These are phyloP conservation scores for Procambarus virginalis DNA, from an alignment of 1,140 invertebrate genomes.

Conservation along the genomic window DNA sequence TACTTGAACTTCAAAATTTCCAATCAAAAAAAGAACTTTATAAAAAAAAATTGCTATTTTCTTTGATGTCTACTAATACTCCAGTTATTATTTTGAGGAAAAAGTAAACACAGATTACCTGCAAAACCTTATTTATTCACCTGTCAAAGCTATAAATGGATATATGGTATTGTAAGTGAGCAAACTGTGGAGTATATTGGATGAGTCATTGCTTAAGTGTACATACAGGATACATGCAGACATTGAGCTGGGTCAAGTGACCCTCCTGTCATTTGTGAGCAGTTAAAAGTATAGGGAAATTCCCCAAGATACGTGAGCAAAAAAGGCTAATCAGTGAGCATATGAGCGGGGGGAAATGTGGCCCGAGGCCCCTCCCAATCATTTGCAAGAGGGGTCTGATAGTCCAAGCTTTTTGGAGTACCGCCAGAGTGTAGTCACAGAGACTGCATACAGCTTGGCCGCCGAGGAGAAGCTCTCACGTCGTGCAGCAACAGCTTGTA, in stretches of 20 bases:
- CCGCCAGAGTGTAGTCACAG: slow-evolving; percentile 70
- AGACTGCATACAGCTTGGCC: slow-evolving; percentile 70
- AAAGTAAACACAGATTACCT: slow-evolving; percentile 44
- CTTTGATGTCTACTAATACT: neutral
- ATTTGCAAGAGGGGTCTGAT: slow-evolving; percentile 51
- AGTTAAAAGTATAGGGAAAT: slow-evolving; percentile 21
- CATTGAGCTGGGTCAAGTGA: slow-evolving; percentile 52
- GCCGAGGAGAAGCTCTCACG: slow-evolving; percentile 70
- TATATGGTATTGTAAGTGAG: slow-evolving; percentile 66
- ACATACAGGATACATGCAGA: slow-evolving; percentile 62
- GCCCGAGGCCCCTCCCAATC: slow-evolving; percentile 18
- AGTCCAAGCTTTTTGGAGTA: slow-evolving; percentile 69
- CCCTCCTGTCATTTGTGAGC: slow-evolving; percentile 65
- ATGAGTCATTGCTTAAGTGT: slow-evolving; percentile 58
- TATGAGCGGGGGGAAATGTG: slow-evolving; percentile 28
- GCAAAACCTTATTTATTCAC: slow-evolving; percentile 65
- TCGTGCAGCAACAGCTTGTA: slow-evolving; percentile 68
- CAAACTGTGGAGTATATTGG: slow-evolving; percentile 61
- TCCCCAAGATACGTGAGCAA: slow-evolving; percentile 48
- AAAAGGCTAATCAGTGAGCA: slow-evolving; percentile 48
- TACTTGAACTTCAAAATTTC: neutral
- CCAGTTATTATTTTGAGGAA: neutral
- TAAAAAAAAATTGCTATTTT: neutral
- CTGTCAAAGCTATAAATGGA: slow-evolving; percentile 65
- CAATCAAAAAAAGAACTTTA: neutral